Percentiles rank a stretch among this genome's conserved stretches.
Evolutionary conservation across 2,113 vertebrate genomes (phyloP).

Genomic region (Dendrocopos noguchii): DNA sequence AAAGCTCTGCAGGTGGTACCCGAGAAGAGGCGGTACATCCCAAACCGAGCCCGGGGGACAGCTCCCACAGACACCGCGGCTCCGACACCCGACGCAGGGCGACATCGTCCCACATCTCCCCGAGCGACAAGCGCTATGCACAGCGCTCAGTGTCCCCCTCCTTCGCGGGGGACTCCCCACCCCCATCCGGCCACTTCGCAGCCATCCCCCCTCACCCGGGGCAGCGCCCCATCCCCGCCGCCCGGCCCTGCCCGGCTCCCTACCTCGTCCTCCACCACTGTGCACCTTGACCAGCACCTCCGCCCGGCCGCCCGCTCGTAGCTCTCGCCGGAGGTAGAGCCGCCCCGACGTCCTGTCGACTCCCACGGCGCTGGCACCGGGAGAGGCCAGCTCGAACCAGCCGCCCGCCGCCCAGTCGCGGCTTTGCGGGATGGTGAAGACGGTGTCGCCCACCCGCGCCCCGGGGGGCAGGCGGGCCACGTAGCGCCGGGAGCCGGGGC

Average conservation of each 20-base stretch:
- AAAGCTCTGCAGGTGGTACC: not conserved
- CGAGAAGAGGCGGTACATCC: no score
- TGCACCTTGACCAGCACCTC: slow-evolving; percentile 84
- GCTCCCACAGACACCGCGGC: not conserved
- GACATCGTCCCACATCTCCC: not conserved
- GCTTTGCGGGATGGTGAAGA: slow-evolving; percentile 84
- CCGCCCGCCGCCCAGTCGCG: slow-evolving; percentile 64
- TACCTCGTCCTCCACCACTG: slow-evolving; percentile 74
- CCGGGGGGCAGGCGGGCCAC: slow-evolving; percentile 78
- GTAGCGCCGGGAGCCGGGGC: slow-evolving; percentile 42
- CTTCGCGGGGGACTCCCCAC: not conserved
- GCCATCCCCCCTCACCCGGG: not conserved
- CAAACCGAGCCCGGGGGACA: no score
- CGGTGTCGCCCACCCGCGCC: slow-evolving; percentile 77
- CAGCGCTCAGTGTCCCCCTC: not conserved
- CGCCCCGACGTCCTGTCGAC: slow-evolving; percentile 85
- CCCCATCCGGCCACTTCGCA: not conserved
- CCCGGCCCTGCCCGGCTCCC: not conserved
- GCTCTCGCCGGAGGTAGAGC: slow-evolving; percentile 77
- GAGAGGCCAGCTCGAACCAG: slow-evolving; percentile 81
- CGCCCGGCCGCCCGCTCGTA: slow-evolving; percentile 66
- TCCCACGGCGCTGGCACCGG: slow-evolving; percentile 62
- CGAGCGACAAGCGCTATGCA: accelerated
- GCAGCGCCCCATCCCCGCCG: not conserved
- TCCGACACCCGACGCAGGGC: not conserved